Base-by-base conservation (phyloP, 2,113 vertebrate genomes). In the Osmerus eperlanus region DNA sequence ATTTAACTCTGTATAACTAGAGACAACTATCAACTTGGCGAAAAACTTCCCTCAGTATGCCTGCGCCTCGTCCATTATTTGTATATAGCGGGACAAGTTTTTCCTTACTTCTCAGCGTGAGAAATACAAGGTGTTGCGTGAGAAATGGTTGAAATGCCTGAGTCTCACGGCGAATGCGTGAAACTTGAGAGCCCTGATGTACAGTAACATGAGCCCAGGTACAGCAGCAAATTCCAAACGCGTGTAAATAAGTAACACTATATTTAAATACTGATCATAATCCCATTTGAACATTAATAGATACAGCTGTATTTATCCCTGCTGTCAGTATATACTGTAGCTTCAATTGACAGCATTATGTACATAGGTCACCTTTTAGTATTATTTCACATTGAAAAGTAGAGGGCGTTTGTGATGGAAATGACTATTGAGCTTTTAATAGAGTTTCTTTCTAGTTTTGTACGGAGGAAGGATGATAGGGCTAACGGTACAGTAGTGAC, bases 311-410 rank as follows among this genome's bases (percentile, higher is more conserved):
- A 92, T 96, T 95, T 97, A 96, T 97, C 92, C 86, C 90, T 88
- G 92, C 94, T 95, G 91, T 92, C 89, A 84, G 84, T 87, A 89
- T 87, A 84, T 90, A 89, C 79, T 71, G 88, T 91, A 91, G 89
- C 88, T 89, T 93, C 89, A 91, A 91, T 90, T 94, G 93, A 94
- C 93, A 93, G 89, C 92, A 89, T 93, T 94, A 77, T 97, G 94
- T 97, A 96, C 91, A 97, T 95, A 97, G 90, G 89, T 95, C 93
- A 95, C 94, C 92, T 94, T 93, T 90, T 93, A 95, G 91, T 96
- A 97, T 95, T 98, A 95, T 97, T 97, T 98, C 96, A 98, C 95
- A 96, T 96, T 97, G 95, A 97, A 98, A 96, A 96, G 92, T 95
- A 84, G 89, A 95, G 89, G 93, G 92, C 89, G 93, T 93, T 84